Evolutionary conservation across 2,113 vertebrate genomes (phyloP).

Genomic region (Crotophaga sulcirostris): DNA sequence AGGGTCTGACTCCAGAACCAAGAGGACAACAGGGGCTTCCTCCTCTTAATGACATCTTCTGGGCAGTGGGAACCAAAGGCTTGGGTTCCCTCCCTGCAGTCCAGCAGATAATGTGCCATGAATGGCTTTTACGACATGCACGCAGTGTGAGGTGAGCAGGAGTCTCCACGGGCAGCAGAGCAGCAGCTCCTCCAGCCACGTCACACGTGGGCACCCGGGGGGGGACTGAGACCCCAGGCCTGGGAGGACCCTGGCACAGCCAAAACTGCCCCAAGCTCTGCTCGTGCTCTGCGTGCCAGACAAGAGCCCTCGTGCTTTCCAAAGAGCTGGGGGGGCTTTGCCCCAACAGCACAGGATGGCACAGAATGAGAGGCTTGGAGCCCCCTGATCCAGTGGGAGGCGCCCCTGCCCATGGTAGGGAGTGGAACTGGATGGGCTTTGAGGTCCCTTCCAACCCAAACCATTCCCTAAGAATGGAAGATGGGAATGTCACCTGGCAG

Average conservation of each 20-base stretch:
- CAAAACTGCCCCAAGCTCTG: not conserved
- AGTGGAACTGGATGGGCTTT: no score
- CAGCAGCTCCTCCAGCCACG: not conserved
- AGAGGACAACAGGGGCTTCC: not conserved
- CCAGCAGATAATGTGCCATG: rapidly evolving
- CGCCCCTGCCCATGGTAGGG: no score
- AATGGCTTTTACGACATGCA: rapidly evolving
- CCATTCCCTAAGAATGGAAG: rapidly evolving
- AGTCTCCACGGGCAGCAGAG: not conserved
- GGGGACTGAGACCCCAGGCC: rapidly evolving
- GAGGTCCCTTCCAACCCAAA: no score
- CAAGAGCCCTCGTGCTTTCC: rapidly evolving
- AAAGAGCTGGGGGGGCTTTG: rapidly evolving
- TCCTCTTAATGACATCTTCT: not conserved
- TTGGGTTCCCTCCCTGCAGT: not conserved
- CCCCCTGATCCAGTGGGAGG: no score
- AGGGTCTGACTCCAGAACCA: not conserved
- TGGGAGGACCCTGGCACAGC: rapidly evolving
- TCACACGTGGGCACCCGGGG: rapidly evolving
- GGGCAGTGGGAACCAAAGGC: not conserved
- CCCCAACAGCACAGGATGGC: rapidly evolving
- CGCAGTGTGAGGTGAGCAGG: rapidly evolving
- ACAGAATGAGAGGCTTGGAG: no score
- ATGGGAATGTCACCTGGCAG: rapidly evolving
- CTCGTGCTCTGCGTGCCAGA: rapidly evolving